Conservation (phyloP, 2,113 vertebrate species). For the Corythoichthys haematopterus region DNA sequence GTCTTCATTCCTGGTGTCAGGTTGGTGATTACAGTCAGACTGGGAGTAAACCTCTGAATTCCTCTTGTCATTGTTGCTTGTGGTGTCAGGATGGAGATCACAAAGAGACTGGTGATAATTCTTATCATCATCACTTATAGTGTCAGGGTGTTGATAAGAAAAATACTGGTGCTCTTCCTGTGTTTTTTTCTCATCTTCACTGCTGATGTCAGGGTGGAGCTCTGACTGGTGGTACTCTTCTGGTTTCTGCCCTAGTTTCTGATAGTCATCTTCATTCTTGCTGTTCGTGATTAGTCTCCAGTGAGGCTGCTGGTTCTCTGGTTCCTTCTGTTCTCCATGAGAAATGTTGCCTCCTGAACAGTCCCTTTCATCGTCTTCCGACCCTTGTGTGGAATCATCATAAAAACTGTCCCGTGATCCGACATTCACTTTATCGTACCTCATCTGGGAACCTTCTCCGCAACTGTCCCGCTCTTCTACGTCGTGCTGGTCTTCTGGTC, state of each 20-base stretch:
- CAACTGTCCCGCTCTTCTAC: conserved; percentile 49
- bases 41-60: too few species aligned
- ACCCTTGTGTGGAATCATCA: background rate
- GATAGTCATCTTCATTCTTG: background rate
- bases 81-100: background rate
- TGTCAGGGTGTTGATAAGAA: background rate
- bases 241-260: background rate
- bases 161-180: background rate
- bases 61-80: too few species aligned
- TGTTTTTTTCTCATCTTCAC: background rate
- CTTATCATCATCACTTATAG: background rate
- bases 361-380: background rate
- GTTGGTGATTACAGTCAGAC: too few species aligned
- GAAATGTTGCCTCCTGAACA: background rate
- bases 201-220: background rate
- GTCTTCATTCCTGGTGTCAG: background rate
- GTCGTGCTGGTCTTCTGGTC: conserved; percentile 49
- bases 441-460: conserved; percentile 34
- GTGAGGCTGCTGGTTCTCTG: background rate
- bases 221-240: background rate
- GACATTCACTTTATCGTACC: conserved; percentile 27
- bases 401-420: conserved; percentile 24
- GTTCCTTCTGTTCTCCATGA: background rate
- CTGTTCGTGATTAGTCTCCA: background rate
- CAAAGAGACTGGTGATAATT: too few species aligned